phyloP scores from a whole-genome alignment of 2,113 vertebrate species.

The Burhinus oedicnemus region DNA sequence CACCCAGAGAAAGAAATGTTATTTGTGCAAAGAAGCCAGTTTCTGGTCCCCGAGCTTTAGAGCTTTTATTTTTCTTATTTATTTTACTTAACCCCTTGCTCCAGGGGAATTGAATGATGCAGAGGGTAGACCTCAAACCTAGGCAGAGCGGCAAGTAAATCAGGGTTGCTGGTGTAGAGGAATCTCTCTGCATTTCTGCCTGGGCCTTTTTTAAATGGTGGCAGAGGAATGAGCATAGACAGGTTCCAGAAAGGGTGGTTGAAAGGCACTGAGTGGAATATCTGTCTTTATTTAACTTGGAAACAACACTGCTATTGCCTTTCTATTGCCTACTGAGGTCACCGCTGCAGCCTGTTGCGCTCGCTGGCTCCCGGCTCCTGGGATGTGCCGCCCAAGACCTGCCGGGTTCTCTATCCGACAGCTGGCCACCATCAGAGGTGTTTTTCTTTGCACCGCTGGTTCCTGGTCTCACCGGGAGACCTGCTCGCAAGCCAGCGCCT shows the following conservation, averaged over 20 bases:
- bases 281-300: conserved; percentile 5
- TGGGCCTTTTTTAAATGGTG: not conserved
- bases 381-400: not conserved
- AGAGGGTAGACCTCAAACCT: not conserved
- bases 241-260: not conserved
- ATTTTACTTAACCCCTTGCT: not conserved
- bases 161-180: not conserved
- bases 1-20: not conserved
- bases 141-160: not conserved
- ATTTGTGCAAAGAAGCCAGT: not conserved
- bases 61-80: not conserved
- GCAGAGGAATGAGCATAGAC: not conserved
- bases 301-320: not conserved
- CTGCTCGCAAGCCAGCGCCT: not conserved
- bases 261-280: not conserved
- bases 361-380: not conserved
- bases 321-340: not conserved
- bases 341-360: not conserved
- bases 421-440: not conserved
- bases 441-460: not conserved
- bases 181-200: not conserved
- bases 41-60: not conserved
- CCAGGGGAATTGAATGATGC: not conserved
- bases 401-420: not conserved
- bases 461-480: not conserved